Conservation (phyloP, 2,888 invertebrate species). For the Coelopa pilipes region DNA sequence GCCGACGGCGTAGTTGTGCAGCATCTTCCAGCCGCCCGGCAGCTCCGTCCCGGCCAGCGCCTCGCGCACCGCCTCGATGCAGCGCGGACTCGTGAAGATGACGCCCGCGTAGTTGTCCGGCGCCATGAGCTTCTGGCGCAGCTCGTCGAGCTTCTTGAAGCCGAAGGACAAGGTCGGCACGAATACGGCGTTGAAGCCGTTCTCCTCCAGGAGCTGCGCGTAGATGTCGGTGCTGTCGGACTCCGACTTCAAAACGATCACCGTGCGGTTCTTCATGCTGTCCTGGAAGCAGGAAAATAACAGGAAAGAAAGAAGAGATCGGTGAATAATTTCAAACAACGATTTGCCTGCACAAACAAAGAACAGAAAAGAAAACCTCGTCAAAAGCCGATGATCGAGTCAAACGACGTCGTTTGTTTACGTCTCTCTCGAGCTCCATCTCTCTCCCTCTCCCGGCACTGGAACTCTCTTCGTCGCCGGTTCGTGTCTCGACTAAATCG, state of each 20-base stretch:
- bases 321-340: background rate
- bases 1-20: constrained; percentile 70
- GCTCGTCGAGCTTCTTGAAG: constrained; percentile 67
- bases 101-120: constrained; percentile 68
- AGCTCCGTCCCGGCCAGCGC: constrained; percentile 65
- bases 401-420: no score
- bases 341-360: no score
- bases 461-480: no score
- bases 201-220: constrained; percentile 64
- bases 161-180: constrained; percentile 70
- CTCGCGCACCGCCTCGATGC: constrained; percentile 68
- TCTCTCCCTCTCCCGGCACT: no score
- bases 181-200: constrained; percentile 67
- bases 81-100: constrained; percentile 71
- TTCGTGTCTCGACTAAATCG: no score
- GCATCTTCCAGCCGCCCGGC: constrained; percentile 65
- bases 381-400: no score
- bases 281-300: constrained; percentile 1
- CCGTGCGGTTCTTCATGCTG: constrained; percentile 48
- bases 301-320: background rate
- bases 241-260: constrained; percentile 66
- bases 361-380: background rate
- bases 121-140: constrained; percentile 65
- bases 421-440: no score
- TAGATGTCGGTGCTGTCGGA: constrained; percentile 68